Evolutionary conservation across 2,888 invertebrate species (phyloP).

Genomic region (Cabera pusaria): DNA sequence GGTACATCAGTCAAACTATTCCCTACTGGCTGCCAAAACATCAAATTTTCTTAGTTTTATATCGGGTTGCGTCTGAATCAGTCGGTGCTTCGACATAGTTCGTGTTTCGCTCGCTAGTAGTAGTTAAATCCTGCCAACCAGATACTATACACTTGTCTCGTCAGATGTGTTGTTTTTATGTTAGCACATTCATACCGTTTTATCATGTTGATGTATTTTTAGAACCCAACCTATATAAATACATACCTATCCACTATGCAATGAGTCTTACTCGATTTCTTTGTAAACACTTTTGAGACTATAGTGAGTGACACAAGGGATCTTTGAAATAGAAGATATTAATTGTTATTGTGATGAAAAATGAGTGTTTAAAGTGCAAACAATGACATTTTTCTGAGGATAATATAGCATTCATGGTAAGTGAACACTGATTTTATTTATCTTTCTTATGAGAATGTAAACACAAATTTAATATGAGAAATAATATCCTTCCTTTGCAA

Average conservation of each 20-base stretch:
- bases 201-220: conserved; percentile 79
- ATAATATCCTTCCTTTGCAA: too few species aligned
- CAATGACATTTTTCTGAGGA: conserved; percentile 42
- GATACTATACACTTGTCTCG: conserved; percentile 62
- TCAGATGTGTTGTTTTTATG: conserved; percentile 65
- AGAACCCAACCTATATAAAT: conserved; percentile 51
- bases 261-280: conserved; percentile 63
- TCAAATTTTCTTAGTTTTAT: too few species aligned
- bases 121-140: conserved; percentile 56
- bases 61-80: too few species aligned
- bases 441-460: conserved; percentile 4
- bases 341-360: conserved; percentile 37
- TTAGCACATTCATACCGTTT: conserved; percentile 73
- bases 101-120: neutral
- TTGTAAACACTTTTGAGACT: conserved; percentile 62
- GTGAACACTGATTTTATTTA: conserved; percentile 34
- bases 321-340: conserved; percentile 21
- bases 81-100: neutral
- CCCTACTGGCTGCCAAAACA: too few species aligned
- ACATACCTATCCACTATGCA: conserved; percentile 50
- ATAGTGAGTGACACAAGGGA: conserved; percentile 28
- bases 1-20: too few species aligned
- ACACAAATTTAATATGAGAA: conserved; percentile 2
- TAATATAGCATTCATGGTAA: conserved; percentile 68
- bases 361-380: conserved; percentile 56